Base-by-base conservation (phyloP, 2,113 vertebrate species). In the Galeopterus variegatus region DNA sequence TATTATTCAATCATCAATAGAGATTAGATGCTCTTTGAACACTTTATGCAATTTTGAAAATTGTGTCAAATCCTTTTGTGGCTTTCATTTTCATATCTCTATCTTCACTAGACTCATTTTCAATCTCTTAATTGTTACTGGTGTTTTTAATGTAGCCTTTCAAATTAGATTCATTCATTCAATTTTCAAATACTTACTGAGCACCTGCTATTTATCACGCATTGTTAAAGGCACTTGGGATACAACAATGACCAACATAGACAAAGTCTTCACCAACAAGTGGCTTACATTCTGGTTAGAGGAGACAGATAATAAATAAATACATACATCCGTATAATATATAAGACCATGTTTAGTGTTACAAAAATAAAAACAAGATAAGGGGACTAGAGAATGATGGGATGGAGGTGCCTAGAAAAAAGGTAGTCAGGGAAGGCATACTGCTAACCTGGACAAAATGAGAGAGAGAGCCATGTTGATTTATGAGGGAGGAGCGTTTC, bases 301-400 rank as follows among this genome's bases (percentile, higher is more conserved):
- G 48, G 50, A 92, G 48, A 73, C 45, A 77, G 28, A 48, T 56
- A 92, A 70, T 85, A 50, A 94, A 65, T 11, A 94, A 87, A 84
- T 77, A 75, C 3, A 50, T 19, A 60, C 14, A 28, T 41, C 48
- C 14, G 58, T 54, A 14, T 24, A 36, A 62, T 14, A 18, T 36
- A 31, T 56, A 31, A 52, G 14, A 14, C 41, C 31, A 26, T 52
- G 11, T 75, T 87, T 92, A 33, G 11, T 83, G 52, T 84, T 92
- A 69, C 45, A 93, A 90, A 64, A 92, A 69, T 60, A 56, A 69
- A 75, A 86, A 77, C 17, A 41, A 41, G 41, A 17, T 15, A n/a
- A 88, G 15, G 26, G 18, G 48, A 21, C 33, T 73, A 67, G 19
- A 84, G 33, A 75, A 62, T 31, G 6, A 6, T 21, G 31, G 31